phyloP scores from a whole-genome alignment of 2,113 vertebrate species.

The Nerophis ophidion region DNA sequence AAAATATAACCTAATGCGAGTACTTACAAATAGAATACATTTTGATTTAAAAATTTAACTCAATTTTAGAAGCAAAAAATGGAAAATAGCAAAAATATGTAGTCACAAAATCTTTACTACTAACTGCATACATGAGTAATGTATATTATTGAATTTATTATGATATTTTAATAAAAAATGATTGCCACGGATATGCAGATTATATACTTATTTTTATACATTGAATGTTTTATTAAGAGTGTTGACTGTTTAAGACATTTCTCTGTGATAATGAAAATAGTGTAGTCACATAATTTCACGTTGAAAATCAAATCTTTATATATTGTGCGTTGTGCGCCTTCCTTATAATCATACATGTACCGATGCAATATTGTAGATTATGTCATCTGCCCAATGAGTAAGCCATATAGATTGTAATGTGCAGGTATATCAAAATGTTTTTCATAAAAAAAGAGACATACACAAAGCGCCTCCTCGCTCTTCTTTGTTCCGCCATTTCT shows the following conservation, averaged over 20 bases:
- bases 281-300: conserved; percentile 7
- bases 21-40: neutral
- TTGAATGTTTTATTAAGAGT: too few species aligned
- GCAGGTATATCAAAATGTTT: conserved; percentile 36
- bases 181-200: too few species aligned
- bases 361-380: too few species aligned
- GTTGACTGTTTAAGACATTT: too few species aligned
- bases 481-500: conserved; percentile 60
- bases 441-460: conserved; percentile 25
- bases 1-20: neutral
- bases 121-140: neutral
- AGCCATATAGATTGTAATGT: conserved; percentile 1
- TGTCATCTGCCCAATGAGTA: neutral
- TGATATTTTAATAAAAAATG: too few species aligned
- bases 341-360: neutral
- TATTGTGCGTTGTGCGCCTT: conserved; percentile 13
- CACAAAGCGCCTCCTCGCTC: conserved; percentile 18
- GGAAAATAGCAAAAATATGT: neutral
- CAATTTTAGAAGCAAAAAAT: neutral
- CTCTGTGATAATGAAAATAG: neutral
- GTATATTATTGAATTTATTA: too few species aligned
- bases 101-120: neutral
- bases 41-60: too few species aligned
- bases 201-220: too few species aligned
- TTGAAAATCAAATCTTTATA: conserved; percentile 13